These are phyloP conservation scores for Salminus brasiliensis DNA, from an alignment of 2,113 vertebrate genomes.

Conservation along the genomic window DNA sequence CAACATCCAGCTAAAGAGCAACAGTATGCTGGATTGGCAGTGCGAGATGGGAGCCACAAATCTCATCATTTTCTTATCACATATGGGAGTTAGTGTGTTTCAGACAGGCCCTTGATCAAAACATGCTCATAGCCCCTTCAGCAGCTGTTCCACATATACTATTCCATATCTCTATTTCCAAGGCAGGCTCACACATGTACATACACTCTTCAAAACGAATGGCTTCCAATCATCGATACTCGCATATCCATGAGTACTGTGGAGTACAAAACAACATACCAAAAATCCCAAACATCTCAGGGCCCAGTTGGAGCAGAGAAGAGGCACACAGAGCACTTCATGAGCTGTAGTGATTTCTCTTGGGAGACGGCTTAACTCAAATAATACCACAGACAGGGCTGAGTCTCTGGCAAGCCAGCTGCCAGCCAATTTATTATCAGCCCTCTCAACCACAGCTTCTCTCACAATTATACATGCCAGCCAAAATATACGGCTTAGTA, in stretches of 20 bases:
- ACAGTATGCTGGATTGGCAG: background rate
- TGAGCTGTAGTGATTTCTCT: slow-evolving; percentile 51
- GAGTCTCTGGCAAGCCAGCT: slow-evolving; percentile 53
- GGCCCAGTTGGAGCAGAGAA: slow-evolving; percentile 20
- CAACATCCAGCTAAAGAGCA: slow-evolving; percentile 5
- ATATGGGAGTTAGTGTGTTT: slow-evolving; percentile 13
- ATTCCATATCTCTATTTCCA: slow-evolving; percentile 29
- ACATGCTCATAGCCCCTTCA: slow-evolving; percentile 23
- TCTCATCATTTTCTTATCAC: slow-evolving; percentile 29
- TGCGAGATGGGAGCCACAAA: slow-evolving; percentile 8
- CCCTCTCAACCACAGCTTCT: slow-evolving; percentile 41
- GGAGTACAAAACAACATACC: slow-evolving; percentile 26
- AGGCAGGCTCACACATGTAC: slow-evolving; percentile 23
- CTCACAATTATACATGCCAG: slow-evolving; percentile 36
- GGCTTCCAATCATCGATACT: slow-evolving; percentile 21
- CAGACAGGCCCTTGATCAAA: slow-evolving; percentile 33
- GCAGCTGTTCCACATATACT: slow-evolving; percentile 26
- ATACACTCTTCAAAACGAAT: slow-evolving; percentile 28
- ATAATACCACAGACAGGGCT: slow-evolving; percentile 52
- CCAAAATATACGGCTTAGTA: slow-evolving; percentile 27
- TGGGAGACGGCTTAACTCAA: slow-evolving; percentile 50
- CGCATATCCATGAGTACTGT: slow-evolving; percentile 28
- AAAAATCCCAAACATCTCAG: slow-evolving; percentile 46
- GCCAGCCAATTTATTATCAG: slow-evolving; percentile 61
- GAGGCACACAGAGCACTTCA: slow-evolving; percentile 46